phyloP scores from a whole-genome alignment of 2,113 vertebrate genomes.

The rat (Rattus norvegicus) region DNA sequence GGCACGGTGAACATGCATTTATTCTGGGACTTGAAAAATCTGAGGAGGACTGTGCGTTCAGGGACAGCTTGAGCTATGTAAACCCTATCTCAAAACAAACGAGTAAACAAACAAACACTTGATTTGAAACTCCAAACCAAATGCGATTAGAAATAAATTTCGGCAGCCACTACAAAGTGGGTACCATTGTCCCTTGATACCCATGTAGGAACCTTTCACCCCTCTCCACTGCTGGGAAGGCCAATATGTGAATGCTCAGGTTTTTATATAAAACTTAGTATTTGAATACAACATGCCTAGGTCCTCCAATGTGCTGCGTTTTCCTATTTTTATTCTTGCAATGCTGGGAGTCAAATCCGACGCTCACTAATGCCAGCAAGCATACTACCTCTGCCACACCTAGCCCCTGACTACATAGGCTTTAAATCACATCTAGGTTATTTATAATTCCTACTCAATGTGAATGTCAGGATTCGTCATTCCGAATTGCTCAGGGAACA shows the following conservation, averaged over 20 bases:
- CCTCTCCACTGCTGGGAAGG: not conserved
- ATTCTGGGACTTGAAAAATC: not conserved
- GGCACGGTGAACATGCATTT: not conserved
- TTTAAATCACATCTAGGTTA: not conserved
- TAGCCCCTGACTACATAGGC: not conserved
- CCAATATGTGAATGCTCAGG: not conserved
- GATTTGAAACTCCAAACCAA: constrained; percentile 14
- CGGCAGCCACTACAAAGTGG: not conserved
- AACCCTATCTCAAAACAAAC: not conserved
- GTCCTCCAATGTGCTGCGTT: not conserved
- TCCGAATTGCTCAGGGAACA: not conserved
- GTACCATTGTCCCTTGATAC: not conserved
- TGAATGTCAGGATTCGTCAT: not conserved
- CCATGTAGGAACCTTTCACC: not conserved
- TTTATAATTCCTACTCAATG: not conserved
- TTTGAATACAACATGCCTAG: not conserved
- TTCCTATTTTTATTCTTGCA: not conserved
- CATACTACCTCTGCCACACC: not conserved
- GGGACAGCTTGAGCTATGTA: not conserved
- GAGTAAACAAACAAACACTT: not conserved
- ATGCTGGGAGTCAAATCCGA: not conserved
- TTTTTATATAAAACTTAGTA: not conserved
- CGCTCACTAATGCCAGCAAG: not conserved
- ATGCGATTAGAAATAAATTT: constrained; percentile 56
- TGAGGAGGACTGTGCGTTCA: not conserved